Evolutionary conservation across 2,888 invertebrate genomes (phyloP), one percentile per base, ranked within the genome.

Genomic region (Drosophila sordidapex): DNA sequence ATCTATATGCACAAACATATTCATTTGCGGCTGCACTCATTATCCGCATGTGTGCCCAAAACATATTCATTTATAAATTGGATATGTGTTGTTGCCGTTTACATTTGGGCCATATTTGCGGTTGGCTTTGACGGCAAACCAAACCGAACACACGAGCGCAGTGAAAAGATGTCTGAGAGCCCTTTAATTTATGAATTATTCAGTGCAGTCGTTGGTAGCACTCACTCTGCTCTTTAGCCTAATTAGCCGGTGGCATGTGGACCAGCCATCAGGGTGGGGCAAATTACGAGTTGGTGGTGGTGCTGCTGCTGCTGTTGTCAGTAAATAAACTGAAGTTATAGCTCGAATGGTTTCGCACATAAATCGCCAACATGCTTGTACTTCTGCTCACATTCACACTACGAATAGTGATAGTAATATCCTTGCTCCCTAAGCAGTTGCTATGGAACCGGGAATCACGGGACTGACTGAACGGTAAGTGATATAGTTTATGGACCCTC

Each of bases 111-210:
- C 73, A 66, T 82, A 75, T 84, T 85, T 87, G 87, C 59, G 79
- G 79, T 73, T 71, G 53, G 71, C 79, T 89, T 70, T 70, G 76
- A 72, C 67, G 63, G 53, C 56, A 70, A 48, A 53, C 53, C 27
- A 67, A 49, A 60, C 52, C 43, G 43, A 67, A 68, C 27, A 63
- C 60, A 48, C 46, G 49, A 61, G 18, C 43, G 27, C 54, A 36
- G 36, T 67, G 56, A 15, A 52, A 70, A 38, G 62, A 57, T 60
- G 69, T 54, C 63, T 53, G 60, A 57, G 36, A 69, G 59, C 61
- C 7, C 68, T 72, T 76, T 71, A 74, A 76, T 68, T 83, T 81
- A 88, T 87, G 86, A 90, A 82, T 85, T 73, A 87, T 87, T 85
- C 83, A 87, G 76, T 52, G 66, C 53, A 40, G 81, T 79, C 84